Evolutionary conservation across 2,113 vertebrate species (phyloP).

Genomic region (Petroica traversi): DNA sequence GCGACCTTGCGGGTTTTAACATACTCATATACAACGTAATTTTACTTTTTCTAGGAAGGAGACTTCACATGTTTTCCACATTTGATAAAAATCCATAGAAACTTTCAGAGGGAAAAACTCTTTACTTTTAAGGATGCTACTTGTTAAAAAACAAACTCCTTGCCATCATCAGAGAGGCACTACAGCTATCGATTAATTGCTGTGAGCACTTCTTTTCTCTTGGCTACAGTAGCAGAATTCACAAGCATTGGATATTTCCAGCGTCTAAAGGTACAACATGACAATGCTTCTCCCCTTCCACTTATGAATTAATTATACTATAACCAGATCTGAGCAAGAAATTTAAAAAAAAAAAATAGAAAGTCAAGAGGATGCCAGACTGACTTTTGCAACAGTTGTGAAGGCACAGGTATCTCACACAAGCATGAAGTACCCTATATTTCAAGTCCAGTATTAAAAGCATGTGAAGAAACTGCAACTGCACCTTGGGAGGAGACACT

Average conservation of each 20-base stretch:
- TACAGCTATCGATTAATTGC: neutral
- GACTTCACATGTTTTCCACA: neutral
- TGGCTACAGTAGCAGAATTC: neutral
- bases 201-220: neutral
- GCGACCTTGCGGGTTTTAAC: neutral
- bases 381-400: neutral
- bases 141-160: conserved; percentile 11
- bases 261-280: neutral
- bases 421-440: neutral
- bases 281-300: neutral
- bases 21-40: neutral
- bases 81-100: neutral
- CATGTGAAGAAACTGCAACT: conserved; percentile 14
- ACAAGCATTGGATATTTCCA: neutral
- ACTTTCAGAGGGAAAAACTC: neutral
- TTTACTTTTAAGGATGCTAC: neutral
- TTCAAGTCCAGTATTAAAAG: neutral
- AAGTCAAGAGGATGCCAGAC: neutral
- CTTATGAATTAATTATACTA: neutral
- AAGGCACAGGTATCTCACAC: neutral
- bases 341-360: neutral
- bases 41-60: neutral
- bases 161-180: neutral
- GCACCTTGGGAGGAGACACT: neutral
- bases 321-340: conserved; percentile 10